Evolutionary conservation across 1,140 invertebrate genomes (phyloP).

Genomic region (Drosophila biarmipes): DNA sequence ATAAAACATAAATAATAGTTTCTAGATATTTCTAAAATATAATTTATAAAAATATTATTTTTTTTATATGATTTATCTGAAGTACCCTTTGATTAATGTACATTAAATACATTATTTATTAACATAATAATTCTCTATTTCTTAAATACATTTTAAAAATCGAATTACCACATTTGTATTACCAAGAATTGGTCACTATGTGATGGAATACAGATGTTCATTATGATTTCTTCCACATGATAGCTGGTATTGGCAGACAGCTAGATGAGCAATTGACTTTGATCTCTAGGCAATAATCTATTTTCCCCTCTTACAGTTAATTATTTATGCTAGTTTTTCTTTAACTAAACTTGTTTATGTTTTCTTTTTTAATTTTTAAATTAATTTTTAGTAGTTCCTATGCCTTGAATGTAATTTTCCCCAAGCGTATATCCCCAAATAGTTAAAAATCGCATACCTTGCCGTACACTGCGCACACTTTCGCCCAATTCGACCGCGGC

Average conservation of each 20-base stretch:
- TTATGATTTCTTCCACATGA: background rate
- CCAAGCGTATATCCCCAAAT: no score
- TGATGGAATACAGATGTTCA: conserved; percentile 4
- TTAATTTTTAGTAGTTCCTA: no score
- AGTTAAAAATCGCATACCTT: background rate
- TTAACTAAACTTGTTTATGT: background rate
- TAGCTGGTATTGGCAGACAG: background rate
- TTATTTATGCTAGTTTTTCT: background rate
- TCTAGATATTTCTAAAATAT: no score
- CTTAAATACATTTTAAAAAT: background rate
- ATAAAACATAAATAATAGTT: no score
- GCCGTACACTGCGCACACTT: conserved; percentile 20
- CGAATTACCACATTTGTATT: conserved; percentile 1
- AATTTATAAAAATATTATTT: no score
- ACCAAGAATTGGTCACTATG: background rate
- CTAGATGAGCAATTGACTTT: conserved; percentile 4
- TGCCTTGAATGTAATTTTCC: no score
- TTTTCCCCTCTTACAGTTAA: background rate
- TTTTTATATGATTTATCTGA: no score
- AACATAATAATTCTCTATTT: no score
- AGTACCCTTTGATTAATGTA: no score
- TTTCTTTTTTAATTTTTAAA: background rate
- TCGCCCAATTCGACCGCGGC: conserved; percentile 22
- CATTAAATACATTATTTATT: no score
- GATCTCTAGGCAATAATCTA: background rate